A percentile compares a stretch with the other conserved stretches of the same genome.
Conservation (phyloP, 2,888 invertebrate species). For the Conops quadrifasciatus region DNA sequence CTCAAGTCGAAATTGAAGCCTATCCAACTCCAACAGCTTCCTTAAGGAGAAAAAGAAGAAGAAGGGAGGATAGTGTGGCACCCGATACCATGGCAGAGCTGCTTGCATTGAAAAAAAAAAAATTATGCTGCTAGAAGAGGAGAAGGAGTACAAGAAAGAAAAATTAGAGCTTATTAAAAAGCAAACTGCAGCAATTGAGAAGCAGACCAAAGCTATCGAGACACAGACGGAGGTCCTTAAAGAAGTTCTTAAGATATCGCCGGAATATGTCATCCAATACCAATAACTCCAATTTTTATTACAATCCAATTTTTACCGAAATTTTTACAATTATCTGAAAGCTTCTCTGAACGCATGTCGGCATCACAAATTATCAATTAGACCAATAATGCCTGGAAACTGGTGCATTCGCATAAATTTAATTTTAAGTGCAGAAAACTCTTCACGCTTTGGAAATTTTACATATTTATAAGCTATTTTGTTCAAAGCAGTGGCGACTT, state of each 20-base stretch:
- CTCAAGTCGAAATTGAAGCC: no score
- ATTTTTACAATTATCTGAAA: not conserved
- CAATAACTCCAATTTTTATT: not conserved
- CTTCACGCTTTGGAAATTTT: slow-evolving; percentile 35
- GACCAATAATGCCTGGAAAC: slow-evolving; percentile 33
- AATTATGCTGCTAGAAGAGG: not conserved
- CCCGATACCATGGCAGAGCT: not conserved
- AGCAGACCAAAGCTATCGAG: slow-evolving; percentile 13
- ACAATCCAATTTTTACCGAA: not conserved
- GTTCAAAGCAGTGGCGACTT: slow-evolving; percentile 33
- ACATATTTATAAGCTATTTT: slow-evolving; percentile 32
- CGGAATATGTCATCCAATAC: not conserved
- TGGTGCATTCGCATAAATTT: slow-evolving; percentile 35
- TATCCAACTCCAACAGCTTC: no score
- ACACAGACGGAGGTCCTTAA: not conserved
- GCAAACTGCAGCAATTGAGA: no score
- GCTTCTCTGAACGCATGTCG: slow-evolving; percentile 8
- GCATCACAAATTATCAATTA: slow-evolving; percentile 36
- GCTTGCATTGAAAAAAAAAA: slow-evolving; percentile 12
- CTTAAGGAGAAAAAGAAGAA: not conserved
- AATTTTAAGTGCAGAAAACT: slow-evolving; percentile 31
- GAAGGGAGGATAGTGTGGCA: slow-evolving; percentile 18
- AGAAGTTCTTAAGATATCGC: no score
- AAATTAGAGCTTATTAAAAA: no score
- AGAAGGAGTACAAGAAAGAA: not conserved